Evolutionary conservation across 1,140 invertebrate genomes (phyloP).

Genomic region (Paramacrobiotus metropolitanus): DNA sequence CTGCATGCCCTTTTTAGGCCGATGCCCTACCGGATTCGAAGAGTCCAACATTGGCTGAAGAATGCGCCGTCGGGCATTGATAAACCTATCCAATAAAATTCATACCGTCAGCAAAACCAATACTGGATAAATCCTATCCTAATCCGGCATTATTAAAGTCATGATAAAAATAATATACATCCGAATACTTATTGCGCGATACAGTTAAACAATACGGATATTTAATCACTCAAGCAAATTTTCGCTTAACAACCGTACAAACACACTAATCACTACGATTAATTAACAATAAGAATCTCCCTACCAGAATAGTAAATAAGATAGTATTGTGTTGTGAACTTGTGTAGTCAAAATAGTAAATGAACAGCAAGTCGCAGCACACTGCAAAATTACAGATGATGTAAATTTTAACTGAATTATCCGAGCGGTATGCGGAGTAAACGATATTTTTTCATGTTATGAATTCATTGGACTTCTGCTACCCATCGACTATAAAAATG

Average conservation of each 20-base stretch:
- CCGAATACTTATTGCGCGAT: slow-evolving; percentile 1
- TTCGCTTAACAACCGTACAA: background rate
- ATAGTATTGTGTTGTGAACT: too few relatives aligned
- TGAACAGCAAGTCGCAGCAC: too few relatives aligned
- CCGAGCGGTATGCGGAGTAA: background rate
- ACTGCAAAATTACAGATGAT: too few relatives aligned
- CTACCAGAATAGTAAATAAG: too few relatives aligned
- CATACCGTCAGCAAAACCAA: slow-evolving; percentile 10
- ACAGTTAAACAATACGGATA: slow-evolving; percentile 7
- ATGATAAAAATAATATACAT: slow-evolving; percentile 9
- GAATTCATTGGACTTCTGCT: too few relatives aligned
- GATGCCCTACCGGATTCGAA: slow-evolving; percentile 20
- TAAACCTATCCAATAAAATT: slow-evolving; percentile 47
- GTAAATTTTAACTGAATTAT: background rate
- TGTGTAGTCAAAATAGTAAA: too few relatives aligned
- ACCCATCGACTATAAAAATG: background rate
- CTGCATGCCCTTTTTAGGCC: slow-evolving; percentile 15
- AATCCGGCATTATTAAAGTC: slow-evolving; percentile 5
- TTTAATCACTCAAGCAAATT: slow-evolving; percentile 9
- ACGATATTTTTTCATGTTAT: too few relatives aligned
- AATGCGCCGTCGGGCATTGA: slow-evolving; percentile 72
- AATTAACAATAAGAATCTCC: too few relatives aligned
- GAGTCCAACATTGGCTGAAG: slow-evolving; percentile 68
- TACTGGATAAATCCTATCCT: slow-evolving; percentile 6
- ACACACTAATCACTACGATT: slow-evolving; percentile 1